These are phyloP conservation scores for Cephus spinipes DNA, from an alignment of 2,888 invertebrate genomes.

Conservation along the genomic window DNA sequence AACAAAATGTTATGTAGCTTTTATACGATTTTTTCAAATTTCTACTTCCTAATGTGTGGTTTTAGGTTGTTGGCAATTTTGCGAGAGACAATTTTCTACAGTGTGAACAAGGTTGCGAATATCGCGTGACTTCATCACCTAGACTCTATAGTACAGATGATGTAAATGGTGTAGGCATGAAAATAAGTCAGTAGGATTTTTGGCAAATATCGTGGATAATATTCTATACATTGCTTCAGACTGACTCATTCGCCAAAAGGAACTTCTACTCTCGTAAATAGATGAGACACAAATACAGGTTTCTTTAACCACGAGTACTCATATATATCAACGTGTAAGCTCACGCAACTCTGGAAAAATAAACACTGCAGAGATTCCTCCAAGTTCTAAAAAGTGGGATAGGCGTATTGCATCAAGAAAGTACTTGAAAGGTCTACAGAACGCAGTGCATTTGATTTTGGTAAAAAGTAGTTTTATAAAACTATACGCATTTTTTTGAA, in stretches of 20 bases:
- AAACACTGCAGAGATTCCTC: neutral
- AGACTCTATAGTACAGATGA: neutral
- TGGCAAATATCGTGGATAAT: slow-evolving; percentile 34
- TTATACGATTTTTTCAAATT: neutral
- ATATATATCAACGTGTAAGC: neutral
- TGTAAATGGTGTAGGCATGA: slow-evolving; percentile 39
- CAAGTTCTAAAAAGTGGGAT: neutral
- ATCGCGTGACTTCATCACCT: neutral
- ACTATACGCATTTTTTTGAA: neutral
- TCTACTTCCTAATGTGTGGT: neutral
- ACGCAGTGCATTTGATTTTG: neutral
- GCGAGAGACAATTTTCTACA: neutral
- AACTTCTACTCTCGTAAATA: slow-evolving; percentile 11
- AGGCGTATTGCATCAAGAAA: neutral
- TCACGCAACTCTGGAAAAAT: neutral
- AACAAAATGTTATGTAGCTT: neutral
- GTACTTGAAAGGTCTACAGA: neutral
- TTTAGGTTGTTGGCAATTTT: neutral
- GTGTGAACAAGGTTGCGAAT: neutral
- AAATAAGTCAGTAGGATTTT: slow-evolving; percentile 44
- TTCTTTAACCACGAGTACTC: neutral
- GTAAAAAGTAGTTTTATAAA: neutral
- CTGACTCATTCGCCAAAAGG: slow-evolving; percentile 44
- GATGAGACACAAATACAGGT: neutral
- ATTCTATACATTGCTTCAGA: slow-evolving; percentile 24